phyloP scores from a whole-genome alignment of 2,113 vertebrate genomes.

The Hippocampus mohnikei region DNA sequence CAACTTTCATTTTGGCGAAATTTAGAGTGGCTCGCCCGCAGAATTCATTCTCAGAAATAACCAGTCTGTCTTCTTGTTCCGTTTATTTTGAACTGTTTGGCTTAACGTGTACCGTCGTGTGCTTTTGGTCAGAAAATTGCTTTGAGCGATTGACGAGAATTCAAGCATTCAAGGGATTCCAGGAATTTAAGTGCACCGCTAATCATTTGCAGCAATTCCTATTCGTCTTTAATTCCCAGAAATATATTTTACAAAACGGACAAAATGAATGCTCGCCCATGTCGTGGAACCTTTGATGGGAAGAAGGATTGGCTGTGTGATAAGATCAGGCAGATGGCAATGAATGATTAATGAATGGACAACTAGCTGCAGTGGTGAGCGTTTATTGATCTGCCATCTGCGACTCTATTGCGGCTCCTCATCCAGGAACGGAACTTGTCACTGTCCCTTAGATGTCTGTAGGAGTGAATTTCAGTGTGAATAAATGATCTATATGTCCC shows the following conservation, averaged over 20 bases:
- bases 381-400: constrained; percentile 34
- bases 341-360: constrained; percentile 46
- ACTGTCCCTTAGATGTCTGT: background rate
- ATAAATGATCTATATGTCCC: too few relatives aligned
- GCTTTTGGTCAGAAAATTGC: background rate
- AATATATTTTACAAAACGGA: background rate
- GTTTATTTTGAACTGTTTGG: background rate
- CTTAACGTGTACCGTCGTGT: background rate
- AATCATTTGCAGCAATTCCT: background rate
- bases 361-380: constrained; percentile 27
- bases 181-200: background rate
- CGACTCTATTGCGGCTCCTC: background rate
- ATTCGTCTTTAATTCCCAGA: background rate
- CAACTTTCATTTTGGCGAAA: background rate
- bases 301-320: constrained; percentile 46
- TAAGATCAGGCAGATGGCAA: constrained; percentile 42
- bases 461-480: too few relatives aligned
- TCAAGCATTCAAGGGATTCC: background rate
- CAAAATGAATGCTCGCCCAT: constrained; percentile 3
- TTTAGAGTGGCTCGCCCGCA: too few relatives aligned
- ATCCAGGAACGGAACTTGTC: background rate
- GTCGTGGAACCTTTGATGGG: constrained; percentile 29
- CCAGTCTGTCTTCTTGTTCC: background rate
- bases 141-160: background rate
- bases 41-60: background rate